These are phyloP conservation scores for Trissolcus basalis DNA, from an alignment of 1,140 invertebrate species.

Conservation along the genomic window DNA sequence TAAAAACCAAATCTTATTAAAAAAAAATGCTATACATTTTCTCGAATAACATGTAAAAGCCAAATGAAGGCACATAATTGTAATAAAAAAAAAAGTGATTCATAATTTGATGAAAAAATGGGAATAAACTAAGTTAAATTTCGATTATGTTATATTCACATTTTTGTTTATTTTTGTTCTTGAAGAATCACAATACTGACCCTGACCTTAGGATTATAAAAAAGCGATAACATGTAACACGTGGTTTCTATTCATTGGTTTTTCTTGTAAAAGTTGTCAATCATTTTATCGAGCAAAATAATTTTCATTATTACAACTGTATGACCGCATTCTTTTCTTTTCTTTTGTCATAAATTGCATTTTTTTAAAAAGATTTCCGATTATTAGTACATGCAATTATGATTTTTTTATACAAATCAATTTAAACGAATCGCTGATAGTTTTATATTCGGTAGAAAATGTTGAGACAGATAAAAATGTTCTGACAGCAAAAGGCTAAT, in stretches of 20 bases:
- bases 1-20: too few species aligned
- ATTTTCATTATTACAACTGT: constrained; percentile 24
- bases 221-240: constrained; percentile 54
- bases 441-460: too few species aligned
- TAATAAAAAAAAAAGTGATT: too few species aligned
- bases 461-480: too few species aligned
- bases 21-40: too few species aligned
- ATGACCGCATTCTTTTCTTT: constrained; percentile 3
- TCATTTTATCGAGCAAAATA: constrained; percentile 37
- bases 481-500: constrained; percentile 4
- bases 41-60: too few species aligned
- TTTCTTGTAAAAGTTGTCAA: constrained; percentile 50
- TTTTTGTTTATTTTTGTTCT: constrained; percentile 29
- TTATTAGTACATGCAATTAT: too few species aligned
- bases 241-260: constrained; percentile 38
- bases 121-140: neutral
- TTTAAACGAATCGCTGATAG: too few species aligned
- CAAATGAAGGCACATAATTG: too few species aligned
- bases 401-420: too few species aligned
- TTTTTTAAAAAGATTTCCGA: too few species aligned
- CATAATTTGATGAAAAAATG: neutral
- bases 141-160: constrained; percentile 27
- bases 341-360: neutral
- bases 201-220: constrained; percentile 56
- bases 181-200: constrained; percentile 53